phyloP scores from a whole-genome alignment of 2,888 invertebrate species.

The Caenorhabditis sp. region DNA sequence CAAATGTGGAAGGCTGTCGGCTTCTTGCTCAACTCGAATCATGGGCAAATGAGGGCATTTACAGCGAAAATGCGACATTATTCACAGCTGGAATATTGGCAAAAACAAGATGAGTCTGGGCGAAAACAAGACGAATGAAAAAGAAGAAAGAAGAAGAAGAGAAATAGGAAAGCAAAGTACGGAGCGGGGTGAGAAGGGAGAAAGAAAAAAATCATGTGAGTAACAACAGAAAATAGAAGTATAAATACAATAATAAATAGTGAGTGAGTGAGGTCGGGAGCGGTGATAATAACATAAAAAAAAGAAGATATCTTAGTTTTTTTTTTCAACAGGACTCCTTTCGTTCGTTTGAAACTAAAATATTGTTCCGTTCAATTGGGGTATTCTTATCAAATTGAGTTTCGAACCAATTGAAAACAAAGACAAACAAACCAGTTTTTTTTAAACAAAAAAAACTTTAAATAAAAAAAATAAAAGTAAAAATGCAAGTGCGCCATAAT shows the following conservation, averaged over 20 bases:
- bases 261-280: constrained; percentile 4
- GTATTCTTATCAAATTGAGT: background rate
- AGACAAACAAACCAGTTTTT: background rate
- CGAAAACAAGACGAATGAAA: constrained; percentile 3
- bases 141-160: constrained; percentile 3
- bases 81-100: background rate
- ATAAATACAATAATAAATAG: constrained; percentile 33
- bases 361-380: background rate
- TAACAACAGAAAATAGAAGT: constrained; percentile 3
- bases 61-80: constrained; percentile 29
- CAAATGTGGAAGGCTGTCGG: constrained; percentile 12
- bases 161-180: constrained; percentile 6
- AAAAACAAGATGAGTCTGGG: background rate
- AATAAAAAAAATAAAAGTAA: background rate
- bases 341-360: background rate
- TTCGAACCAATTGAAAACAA: background rate
- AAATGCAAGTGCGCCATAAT: background rate
- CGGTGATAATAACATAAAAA: constrained; percentile 19
- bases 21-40: background rate
- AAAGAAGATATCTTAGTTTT: background rate
- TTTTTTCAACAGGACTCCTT: background rate
- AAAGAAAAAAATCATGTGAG: constrained; percentile 11
- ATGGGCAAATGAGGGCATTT: constrained; percentile 15
- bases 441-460: background rate
- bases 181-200: constrained; percentile 2